Conservation (phyloP, 37 sponge, comb jelly and placozoan genomes). For the Oscarella lobularis region DNA sequence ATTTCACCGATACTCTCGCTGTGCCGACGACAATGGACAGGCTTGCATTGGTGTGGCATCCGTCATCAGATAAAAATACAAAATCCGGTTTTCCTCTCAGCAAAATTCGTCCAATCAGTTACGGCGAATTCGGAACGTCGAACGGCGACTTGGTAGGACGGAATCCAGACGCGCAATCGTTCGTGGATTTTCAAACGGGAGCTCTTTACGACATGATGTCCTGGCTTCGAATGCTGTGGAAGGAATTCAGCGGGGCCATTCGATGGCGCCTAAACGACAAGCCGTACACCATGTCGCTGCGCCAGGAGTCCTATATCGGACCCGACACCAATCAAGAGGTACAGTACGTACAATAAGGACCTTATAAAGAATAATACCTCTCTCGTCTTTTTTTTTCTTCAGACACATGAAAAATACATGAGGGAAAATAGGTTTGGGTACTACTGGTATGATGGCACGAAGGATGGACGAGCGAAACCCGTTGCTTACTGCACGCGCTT, state of each 20-base stretch:
- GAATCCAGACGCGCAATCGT: background rate
- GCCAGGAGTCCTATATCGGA: background rate
- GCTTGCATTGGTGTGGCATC: background rate
- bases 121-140: background rate
- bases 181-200: background rate
- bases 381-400: background rate
- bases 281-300: background rate
- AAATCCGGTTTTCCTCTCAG: no score
- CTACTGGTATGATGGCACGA: background rate
- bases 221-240: background rate
- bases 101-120: background rate
- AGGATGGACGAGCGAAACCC: background rate
- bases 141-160: background rate
- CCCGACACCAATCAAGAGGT: background rate
- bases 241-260: background rate
- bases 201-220: background rate
- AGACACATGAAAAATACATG: background rate
- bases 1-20: background rate
- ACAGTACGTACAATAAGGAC: background rate
- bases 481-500: background rate
- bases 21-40: slow-evolving; percentile 5
- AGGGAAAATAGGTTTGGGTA: background rate
- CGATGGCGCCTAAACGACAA: background rate
- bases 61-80: background rate
- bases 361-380: background rate